These are phyloP conservation scores for Phocides pigmalion DNA, from an alignment of 1,140 invertebrate genomes.

Conservation along the genomic window DNA sequence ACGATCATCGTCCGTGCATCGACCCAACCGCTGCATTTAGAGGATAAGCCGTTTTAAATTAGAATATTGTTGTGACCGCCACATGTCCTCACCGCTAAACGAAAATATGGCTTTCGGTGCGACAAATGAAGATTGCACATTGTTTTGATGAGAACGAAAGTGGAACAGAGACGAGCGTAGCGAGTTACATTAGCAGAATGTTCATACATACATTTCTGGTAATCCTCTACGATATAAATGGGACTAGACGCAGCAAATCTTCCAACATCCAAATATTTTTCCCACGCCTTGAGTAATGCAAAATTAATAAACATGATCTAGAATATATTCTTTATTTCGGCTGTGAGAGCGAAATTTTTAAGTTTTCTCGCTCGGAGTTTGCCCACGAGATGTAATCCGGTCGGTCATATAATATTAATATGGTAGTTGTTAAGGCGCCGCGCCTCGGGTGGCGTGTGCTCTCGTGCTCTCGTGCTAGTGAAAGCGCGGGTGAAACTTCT, in stretches of 20 bases:
- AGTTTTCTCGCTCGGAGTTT: constrained; percentile 19
- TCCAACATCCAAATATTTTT: constrained; percentile 39
- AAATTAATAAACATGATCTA: constrained; percentile 37
- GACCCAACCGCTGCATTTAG: constrained; percentile 59
- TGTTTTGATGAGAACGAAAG: constrained; percentile 28
- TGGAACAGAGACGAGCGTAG: constrained; percentile 2
- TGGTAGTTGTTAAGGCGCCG: constrained; percentile 30
- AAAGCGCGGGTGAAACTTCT: constrained; percentile 73
- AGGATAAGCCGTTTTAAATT: constrained; percentile 72
- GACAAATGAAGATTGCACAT: constrained; percentile 61
- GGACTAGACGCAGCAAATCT: constrained; percentile 32
- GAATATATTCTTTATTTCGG: constrained; percentile 1
- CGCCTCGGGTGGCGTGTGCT: constrained; percentile 53
- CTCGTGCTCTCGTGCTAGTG: constrained; percentile 60
- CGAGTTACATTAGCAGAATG: constrained; percentile 10
- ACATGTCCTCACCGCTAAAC: constrained; percentile 54
- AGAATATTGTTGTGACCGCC: constrained; percentile 70
- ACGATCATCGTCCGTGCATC: constrained; percentile 56
- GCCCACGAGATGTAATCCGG: constrained; percentile 35
- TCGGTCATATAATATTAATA: constrained; percentile 42
- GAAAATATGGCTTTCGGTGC: constrained; percentile 56
- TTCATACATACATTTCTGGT: constrained; percentile 6
- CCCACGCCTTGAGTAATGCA: constrained; percentile 42
- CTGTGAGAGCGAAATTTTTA: background rate
- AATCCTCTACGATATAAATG: constrained; percentile 21